Evolutionary conservation across 1,140 invertebrate genomes (phyloP).

Genomic region (Akabosia matsudoensis): DNA sequence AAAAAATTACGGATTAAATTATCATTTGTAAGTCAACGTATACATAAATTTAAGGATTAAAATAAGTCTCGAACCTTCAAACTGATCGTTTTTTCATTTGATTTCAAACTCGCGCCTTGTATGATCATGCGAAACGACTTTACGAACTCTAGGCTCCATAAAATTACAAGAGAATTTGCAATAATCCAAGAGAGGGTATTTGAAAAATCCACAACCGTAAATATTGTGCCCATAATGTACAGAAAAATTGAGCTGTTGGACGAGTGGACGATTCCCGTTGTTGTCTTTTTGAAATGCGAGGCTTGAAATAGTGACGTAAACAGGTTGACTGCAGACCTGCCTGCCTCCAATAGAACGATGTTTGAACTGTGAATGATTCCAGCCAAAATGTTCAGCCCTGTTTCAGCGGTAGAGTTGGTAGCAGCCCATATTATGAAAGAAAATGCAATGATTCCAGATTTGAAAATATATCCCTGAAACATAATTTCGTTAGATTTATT

Average conservation of each 20-base stretch:
- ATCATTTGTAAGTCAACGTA: not conserved
- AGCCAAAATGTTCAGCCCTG: not conserved
- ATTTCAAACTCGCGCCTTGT: not conserved
- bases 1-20: not conserved
- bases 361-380: not conserved
- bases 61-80: not conserved
- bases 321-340: not conserved
- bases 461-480: not conserved
- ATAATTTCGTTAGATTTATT: not conserved
- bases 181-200: not conserved
- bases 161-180: not conserved
- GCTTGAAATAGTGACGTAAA: not conserved
- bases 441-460: not conserved
- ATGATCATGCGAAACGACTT: not conserved
- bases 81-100: not conserved
- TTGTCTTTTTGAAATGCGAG: not conserved
- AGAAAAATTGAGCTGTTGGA: not conserved
- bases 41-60: not conserved
- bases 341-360: no score
- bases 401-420: not conserved
- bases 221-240: not conserved
- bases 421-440: not conserved
- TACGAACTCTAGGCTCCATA: not conserved
- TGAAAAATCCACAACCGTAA: not conserved
- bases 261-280: not conserved